Evolutionary conservation across 2,797 vertebrate species (phyloP), one percentile per base, ranked within the genome.

Genomic region (Betta splendens): DNA sequence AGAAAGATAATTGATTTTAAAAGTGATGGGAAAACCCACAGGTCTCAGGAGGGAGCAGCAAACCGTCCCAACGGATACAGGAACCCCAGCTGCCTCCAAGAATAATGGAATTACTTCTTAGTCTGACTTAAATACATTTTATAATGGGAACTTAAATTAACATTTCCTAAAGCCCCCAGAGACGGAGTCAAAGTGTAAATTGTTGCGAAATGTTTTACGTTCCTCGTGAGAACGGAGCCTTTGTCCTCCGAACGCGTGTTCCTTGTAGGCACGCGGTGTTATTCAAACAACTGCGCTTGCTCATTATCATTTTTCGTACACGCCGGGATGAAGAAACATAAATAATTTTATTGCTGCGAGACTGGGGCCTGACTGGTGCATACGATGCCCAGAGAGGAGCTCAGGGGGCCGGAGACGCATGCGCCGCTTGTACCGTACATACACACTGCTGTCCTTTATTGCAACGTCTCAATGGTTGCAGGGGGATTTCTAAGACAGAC

Each of bases 1-100:
- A 85, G 79, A 79, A 85, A 85, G 77, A 81, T 91, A 92, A 92
- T 92, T 91, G 89, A 91, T 91, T 92, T 91, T 83, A 89, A 89
- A 89, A 89, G 90, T 90, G 87, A 91, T 86, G 85, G 86, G 83
- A 87, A 85, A 89, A 89, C 85, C 83, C 84, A 86, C 64, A 77
- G 65, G 86, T 91, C 91, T 90, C 90, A 64, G 54, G 89, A 85
- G 88, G 81, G 72, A 78, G 75, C 81, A 77, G 75, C 70, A 77
- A 80, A 77, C 82, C 80, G 73, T 85, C 87, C 84, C 80, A 45
- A 79, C 20, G 71, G 85, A 90, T 85, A 80, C 69, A 70, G 83
- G 77, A 85, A 79, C 65, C 82, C 83, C 84, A 77, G 75, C 69
- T 75, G 84, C 81, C 74, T 84, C 71, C 60, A 50, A 83, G 83